phyloP scores from a whole-genome alignment of 2,113 vertebrate genomes.

The Pelobates fuscus region DNA sequence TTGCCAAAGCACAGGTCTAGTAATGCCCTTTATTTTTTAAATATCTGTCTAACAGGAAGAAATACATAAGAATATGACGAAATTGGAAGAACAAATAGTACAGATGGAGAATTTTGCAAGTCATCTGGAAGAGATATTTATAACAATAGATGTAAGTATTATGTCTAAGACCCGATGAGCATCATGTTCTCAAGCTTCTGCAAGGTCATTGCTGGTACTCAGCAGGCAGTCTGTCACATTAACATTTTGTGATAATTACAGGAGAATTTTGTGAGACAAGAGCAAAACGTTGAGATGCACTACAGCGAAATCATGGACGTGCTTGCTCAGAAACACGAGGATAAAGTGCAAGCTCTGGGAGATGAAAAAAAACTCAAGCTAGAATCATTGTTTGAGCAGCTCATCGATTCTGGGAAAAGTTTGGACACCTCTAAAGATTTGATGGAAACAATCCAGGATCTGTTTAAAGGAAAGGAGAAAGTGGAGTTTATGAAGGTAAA shows the following conservation, averaged over 20 bases:
- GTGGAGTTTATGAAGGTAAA: slow-evolving; percentile 85
- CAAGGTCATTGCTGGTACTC: not conserved
- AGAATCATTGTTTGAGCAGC: slow-evolving; percentile 83
- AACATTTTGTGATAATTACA: slow-evolving; percentile 54
- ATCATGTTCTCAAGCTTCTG: not conserved
- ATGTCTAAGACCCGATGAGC: not conserved
- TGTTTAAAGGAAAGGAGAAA: slow-evolving; percentile 78
- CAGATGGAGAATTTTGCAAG: slow-evolving; percentile 91
- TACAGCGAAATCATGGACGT: slow-evolving; percentile 87
- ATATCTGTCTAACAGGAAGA: slow-evolving; percentile 68
- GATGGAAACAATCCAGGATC: slow-evolving; percentile 81
- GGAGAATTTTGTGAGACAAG: slow-evolving; percentile 93
- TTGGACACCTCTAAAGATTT: slow-evolving; percentile 85
- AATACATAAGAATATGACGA: slow-evolving; percentile 71
- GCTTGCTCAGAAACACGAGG: slow-evolving; percentile 83
- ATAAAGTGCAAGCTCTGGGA: slow-evolving; percentile 74
- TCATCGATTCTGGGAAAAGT: slow-evolving; percentile 81
- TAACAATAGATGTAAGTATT: slow-evolving; percentile 88
- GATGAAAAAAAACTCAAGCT: slow-evolving; percentile 88
- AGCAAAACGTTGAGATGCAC: slow-evolving; percentile 89
- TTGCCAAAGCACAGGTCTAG: no score
- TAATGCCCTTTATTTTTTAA: no score
- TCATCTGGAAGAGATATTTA: slow-evolving; percentile 95
- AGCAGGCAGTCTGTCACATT: not conserved
- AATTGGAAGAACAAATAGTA: slow-evolving; percentile 79